Evolutionary conservation across 2,797 vertebrate genomes (phyloP).

Genomic region (Philypnodon macrostomus): DNA sequence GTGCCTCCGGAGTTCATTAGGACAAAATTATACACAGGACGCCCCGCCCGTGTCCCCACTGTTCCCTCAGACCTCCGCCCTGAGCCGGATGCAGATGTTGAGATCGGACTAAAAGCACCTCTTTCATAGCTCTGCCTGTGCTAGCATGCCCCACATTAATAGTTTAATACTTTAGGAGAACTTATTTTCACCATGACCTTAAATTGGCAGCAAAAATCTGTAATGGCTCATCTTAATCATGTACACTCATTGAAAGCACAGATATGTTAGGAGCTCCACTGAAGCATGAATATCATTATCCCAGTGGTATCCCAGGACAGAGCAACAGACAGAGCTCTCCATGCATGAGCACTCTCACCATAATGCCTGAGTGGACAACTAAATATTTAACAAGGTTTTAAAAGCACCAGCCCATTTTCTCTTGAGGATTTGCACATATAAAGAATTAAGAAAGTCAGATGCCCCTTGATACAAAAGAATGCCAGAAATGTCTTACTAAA

Average conservation of each 20-base stretch:
- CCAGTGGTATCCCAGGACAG: constrained; percentile 37
- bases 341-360: constrained; percentile 32
- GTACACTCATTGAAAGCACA: constrained; percentile 35
- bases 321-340: constrained; percentile 42
- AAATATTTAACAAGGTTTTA: constrained; percentile 70
- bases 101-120: constrained; percentile 45
- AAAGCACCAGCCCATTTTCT: constrained; percentile 40
- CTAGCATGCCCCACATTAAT: constrained; percentile 13
- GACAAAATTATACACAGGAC: constrained; percentile 56
- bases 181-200: neutral
- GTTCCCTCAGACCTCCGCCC: constrained; percentile 20
- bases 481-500: neutral
- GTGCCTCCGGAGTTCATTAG: constrained; percentile 51
- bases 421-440: constrained; percentile 33
- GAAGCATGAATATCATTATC: constrained; percentile 52
- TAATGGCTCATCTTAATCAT: too few relatives aligned
- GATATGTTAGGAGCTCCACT: constrained; percentile 50
- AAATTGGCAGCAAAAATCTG: neutral
- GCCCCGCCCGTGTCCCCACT: constrained; percentile 16
- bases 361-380: constrained; percentile 38
- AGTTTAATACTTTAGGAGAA: constrained; percentile 8
- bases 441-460: constrained; percentile 19
- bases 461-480: constrained; percentile 14
- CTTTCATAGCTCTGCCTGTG: constrained; percentile 50
- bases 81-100: constrained; percentile 35